Conservation (phyloP, 2,797 vertebrate species). For the Tauraco hartlaubi region DNA sequence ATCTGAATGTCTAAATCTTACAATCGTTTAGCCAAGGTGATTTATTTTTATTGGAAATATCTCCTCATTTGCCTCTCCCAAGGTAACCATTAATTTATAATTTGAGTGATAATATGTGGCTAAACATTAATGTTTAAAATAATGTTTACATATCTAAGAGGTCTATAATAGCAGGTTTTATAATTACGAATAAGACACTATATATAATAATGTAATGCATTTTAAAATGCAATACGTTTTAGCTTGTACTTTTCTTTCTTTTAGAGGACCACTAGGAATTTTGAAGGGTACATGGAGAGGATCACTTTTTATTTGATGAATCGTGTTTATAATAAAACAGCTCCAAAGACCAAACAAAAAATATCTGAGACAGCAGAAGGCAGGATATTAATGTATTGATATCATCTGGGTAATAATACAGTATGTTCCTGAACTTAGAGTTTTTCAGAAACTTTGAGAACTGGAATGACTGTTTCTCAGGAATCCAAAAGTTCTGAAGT, state of each 20-base stretch:
- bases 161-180: neutral
- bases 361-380: constrained; percentile 22
- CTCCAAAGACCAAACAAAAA: constrained; percentile 23
- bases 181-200: neutral
- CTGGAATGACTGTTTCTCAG: constrained; percentile 2
- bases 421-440: constrained; percentile 1
- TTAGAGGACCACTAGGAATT: neutral
- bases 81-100: neutral
- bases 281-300: neutral
- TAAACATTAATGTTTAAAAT: neutral
- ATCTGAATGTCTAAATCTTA: neutral
- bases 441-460: constrained; percentile 26
- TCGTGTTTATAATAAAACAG: constrained; percentile 22
- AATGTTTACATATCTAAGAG: neutral
- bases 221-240: neutral
- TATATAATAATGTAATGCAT: neutral
- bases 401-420: constrained; percentile 60
- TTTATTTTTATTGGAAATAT: constrained; percentile 2
- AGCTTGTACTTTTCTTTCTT: neutral
- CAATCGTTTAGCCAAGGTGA: neutral
- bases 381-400: constrained; percentile 71
- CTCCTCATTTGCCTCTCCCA: neutral
- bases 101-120: neutral
- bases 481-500: constrained; percentile 31
- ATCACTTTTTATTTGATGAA: constrained; percentile 38